Evolutionary conservation across 2,113 vertebrate genomes (phyloP), one percentile per base, ranked within the genome.

Genomic region (Paracanthobrama guichenoti): DNA sequence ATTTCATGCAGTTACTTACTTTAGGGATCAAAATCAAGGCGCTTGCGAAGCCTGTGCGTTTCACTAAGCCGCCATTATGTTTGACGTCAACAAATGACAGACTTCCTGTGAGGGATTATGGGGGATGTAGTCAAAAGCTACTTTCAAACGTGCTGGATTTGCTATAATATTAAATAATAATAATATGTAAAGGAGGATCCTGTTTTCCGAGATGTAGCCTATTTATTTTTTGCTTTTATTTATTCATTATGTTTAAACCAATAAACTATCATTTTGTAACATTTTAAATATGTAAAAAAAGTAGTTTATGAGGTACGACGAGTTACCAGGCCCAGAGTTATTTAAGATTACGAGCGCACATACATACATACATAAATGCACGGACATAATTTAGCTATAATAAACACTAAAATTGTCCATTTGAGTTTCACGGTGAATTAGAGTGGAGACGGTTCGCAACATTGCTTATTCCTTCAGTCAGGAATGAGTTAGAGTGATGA

Each of bases 1-100:
- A 22, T 57, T 59, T 16, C 2, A 57, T 31, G 26, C 57, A 28
- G 10, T 10, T 26, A 74, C 71, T 78, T 18, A 82, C 82, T 79
- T 88, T 13, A 48, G 18, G 67, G 4, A n/a, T 71, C 46, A 67
- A 62, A 84, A 74, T 80, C 26, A 46, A 77, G 48, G 14, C 35
- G 57, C 48, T 75, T 86, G 55, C 89, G 89, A 85, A 44, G 35
- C 59, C 18, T 79, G 18, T 85, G 85, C 93, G 93, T 88, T 93
- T 93, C 82, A 93, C 89, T 78, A 79, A 85, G 90, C 91, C 90
- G 88, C 91, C 92, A 94, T 94, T 14, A 73, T 83, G 42, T 12
- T 57, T 28, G 22, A 73, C 69, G 57, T 46, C 1, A 82, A 85
- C 67, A 85, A 4, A 28, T 39, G 55, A 84, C 77, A 35, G 0